Base-by-base conservation (phyloP, 2,888 invertebrate species). In the Scaptomyza parva region DNA sequence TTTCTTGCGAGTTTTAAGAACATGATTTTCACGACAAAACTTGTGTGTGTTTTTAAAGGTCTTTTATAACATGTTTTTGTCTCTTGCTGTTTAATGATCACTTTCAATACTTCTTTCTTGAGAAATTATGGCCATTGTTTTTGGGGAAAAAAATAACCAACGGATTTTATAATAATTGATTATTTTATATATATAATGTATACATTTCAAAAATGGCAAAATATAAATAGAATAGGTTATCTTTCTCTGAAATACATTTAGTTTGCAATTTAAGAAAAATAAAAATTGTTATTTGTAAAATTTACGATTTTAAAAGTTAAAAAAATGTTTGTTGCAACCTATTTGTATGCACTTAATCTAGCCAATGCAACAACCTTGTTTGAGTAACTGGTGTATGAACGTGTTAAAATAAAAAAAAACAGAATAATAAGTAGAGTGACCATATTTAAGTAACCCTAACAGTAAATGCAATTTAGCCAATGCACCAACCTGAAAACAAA, bases 11-110 rank as follows among this genome's bases (percentile, higher is more conserved):
- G 35, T 64, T 51, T 18, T 14, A 35, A 48, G 48, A 22, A 30
- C 54, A 48, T 67, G 60, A 57, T 81, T 61, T 67, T 52, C 37
- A 53, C 47, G 59, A 68, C 48, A 72, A 81, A 65, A 57, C 47
- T 69, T 71, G 66, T 68, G n/a, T 28, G 11, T 41, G 40, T 59
- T 59, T 30, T 37, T 37, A 20, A 59, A 11, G 9, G 30, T 51
- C 12, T 14, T 35, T 14, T 43, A 22, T 12, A 47, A 64, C 64
- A 60, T 62, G 59, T 71, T 70, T 85, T 64, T 86, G 79, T 82
- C 69, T 84, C 55, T 54, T 67, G 62, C 66, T 62, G 52, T 69
- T 66, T 75, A 74, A 74, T 71, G 69, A 63, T 14, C 59, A 51
- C 52, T 63, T 65, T 61, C 57, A 41, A 40, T 33, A 44, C 37